A percentile compares a stretch with the other conserved stretches of the same genome.
Conservation (phyloP, 2,888 invertebrate genomes). For the Balanococcus diminutus region DNA sequence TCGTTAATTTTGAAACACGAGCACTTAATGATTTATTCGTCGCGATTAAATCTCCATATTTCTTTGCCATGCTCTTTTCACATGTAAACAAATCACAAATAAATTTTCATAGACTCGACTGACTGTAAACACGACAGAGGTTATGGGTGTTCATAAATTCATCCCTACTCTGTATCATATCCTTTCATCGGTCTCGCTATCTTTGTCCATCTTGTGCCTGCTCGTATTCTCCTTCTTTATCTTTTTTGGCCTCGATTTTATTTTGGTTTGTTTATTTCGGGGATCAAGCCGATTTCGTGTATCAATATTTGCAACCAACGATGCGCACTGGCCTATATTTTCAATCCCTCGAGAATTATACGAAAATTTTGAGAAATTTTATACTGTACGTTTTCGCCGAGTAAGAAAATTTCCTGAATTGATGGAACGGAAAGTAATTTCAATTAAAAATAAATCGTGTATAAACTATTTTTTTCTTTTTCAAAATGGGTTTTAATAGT, state of each 20-base stretch:
- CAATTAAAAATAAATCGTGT: too few species aligned
- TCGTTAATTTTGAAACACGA: neutral
- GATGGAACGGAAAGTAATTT: neutral
- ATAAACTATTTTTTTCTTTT: too few species aligned
- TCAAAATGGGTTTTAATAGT: too few species aligned
- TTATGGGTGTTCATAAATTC: neutral
- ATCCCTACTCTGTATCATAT: neutral
- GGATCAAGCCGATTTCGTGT: neutral
- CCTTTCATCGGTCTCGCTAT: neutral
- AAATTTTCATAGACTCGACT: neutral
- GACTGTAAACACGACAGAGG: neutral
- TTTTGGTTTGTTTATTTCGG: neutral
- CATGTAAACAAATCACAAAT: neutral
- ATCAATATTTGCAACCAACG: neutral
- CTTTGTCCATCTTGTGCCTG: neutral
- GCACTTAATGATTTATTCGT: neutral
- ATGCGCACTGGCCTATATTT: neutral
- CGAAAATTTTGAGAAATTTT: neutral
- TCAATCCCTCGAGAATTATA: neutral
- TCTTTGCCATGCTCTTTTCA: neutral
- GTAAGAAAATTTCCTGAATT: neutral
- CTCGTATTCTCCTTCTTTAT: neutral
- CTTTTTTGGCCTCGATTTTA: neutral
- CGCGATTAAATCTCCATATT: neutral
- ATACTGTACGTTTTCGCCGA: neutral